Conservation (phyloP, 1,140 invertebrate species). For the Saccostrea echinata region DNA sequence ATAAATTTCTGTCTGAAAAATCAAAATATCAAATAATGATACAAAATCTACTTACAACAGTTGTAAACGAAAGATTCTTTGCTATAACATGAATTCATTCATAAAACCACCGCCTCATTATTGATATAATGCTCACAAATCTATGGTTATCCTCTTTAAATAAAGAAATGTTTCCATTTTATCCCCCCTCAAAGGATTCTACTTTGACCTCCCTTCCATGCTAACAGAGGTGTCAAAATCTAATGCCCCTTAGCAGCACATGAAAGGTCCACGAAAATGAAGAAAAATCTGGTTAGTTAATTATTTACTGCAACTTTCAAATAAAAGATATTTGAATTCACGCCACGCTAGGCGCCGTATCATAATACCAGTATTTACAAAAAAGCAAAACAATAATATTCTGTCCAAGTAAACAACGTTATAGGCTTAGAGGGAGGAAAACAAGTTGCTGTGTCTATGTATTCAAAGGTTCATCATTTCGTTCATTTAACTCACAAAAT, state of each 20-base stretch:
- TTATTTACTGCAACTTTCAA: background rate
- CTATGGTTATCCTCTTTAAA: background rate
- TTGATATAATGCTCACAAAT: background rate
- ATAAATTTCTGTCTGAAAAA: conserved; percentile 20
- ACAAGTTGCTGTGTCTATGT: background rate
- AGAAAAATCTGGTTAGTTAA: background rate
- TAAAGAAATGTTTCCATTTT: background rate
- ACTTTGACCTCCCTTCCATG: background rate
- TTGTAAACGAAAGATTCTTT: background rate
- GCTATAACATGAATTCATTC: background rate
- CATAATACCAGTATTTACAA: conserved; percentile 5
- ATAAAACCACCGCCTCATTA: background rate
- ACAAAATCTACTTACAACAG: background rate
- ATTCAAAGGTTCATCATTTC: background rate
- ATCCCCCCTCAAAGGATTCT: conserved; percentile 9
- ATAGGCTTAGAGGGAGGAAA: background rate
- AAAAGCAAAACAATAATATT: background rate
- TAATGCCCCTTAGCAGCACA: background rate
- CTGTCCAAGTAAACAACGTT: background rate
- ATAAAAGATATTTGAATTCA: background rate
- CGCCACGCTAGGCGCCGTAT: background rate
- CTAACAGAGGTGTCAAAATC: background rate
- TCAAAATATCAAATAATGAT: background rate
- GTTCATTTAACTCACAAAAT: background rate
- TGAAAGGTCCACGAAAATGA: background rate